Conservation (phyloP, 1,140 invertebrate species). For the Nixonia krombeini region DNA sequence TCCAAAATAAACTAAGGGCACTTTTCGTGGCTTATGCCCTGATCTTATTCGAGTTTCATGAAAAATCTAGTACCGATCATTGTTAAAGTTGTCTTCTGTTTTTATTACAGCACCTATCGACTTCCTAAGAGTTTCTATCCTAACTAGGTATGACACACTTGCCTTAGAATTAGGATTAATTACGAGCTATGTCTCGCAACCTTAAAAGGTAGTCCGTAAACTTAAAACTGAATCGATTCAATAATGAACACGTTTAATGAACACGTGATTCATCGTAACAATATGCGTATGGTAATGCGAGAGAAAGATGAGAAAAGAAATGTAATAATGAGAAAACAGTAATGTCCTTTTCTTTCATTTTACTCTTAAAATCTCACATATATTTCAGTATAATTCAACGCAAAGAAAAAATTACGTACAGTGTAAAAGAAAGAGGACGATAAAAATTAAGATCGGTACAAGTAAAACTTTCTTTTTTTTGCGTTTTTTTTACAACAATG, state of each 20-base stretch:
- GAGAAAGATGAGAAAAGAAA: constrained; percentile 15
- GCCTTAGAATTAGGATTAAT: constrained; percentile 54
- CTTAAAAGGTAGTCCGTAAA: constrained; percentile 44
- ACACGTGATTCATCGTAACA: background rate
- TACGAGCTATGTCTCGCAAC: constrained; percentile 50
- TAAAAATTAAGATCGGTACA: constrained; percentile 54
- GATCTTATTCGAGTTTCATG: constrained; percentile 61
- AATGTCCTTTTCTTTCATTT: constrained; percentile 40
- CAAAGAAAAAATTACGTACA: constrained; percentile 44
- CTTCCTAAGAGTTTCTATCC: constrained; percentile 57
- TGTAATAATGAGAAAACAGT: constrained; percentile 40
- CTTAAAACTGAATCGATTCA: too few species aligned
- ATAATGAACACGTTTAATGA: background rate
- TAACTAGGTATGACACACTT: constrained; percentile 62
- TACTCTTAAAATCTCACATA: constrained; percentile 47
- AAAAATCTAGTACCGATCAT: constrained; percentile 65
- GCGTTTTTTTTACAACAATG: constrained; percentile 61
- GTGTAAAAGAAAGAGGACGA: constrained; percentile 34
- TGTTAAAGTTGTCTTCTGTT: constrained; percentile 50
- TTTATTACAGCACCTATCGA: constrained; percentile 64
- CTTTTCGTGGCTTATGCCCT: constrained; percentile 69
- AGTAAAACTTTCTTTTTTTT: constrained; percentile 55
- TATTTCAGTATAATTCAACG: constrained; percentile 27
- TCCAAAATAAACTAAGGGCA: constrained; percentile 70
- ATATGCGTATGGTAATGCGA: background rate